Conservation (phyloP, 2,113 vertebrate genomes). For the Chaetura pelagica region DNA sequence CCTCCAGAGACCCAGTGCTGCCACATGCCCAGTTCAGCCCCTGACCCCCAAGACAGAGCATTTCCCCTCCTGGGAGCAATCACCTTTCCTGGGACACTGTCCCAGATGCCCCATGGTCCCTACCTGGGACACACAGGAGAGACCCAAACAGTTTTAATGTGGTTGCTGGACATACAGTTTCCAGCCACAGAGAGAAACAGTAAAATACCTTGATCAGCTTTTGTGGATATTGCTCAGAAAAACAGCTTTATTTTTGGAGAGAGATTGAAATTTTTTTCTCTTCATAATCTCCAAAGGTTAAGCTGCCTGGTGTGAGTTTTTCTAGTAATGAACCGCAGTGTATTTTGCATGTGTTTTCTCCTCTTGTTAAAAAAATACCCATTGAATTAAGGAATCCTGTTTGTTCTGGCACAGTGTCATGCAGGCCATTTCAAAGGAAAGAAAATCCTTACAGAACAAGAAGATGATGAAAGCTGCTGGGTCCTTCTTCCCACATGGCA, state of each 20-base stretch:
- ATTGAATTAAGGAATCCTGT: neutral
- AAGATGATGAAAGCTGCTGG: neutral
- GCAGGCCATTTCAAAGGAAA: neutral
- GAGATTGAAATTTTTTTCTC: neutral
- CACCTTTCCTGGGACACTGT: rapidly evolving
- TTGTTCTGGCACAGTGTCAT: neutral
- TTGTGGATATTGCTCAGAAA: neutral
- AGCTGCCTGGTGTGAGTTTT: neutral
- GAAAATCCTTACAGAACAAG: neutral
- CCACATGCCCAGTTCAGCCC: rapidly evolving
- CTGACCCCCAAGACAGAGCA: rapidly evolving
- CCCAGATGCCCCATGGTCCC: rapidly evolving
- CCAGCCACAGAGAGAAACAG: neutral
- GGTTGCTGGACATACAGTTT: neutral
- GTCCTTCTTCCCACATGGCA: rapidly evolving
- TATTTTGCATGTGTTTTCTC: neutral
- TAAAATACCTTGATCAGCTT: neutral
- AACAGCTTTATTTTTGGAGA: neutral
- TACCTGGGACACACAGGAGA: rapidly evolving
- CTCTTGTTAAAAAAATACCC: neutral
- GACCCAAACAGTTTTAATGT: neutral
- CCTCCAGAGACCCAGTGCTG: neutral
- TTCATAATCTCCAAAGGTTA: neutral
- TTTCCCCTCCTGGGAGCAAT: neutral
- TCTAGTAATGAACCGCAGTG: neutral